A percentile compares a stretch with the other conserved stretches of the same genome.
Evolutionary conservation across 2,113 vertebrate genomes (phyloP).

Genomic region (Dicentrarchus labrax): DNA sequence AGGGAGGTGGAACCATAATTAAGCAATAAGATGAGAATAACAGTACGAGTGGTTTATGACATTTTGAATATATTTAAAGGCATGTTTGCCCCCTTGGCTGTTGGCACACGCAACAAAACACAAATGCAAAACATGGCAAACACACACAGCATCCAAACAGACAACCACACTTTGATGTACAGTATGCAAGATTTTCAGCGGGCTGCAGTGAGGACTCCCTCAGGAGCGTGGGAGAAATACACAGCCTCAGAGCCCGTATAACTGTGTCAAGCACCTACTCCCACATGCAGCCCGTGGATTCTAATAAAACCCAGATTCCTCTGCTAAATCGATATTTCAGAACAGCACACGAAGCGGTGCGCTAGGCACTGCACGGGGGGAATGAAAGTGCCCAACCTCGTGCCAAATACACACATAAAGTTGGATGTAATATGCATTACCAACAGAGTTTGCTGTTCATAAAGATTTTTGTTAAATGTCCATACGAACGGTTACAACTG

Average conservation of each 20-base stretch:
- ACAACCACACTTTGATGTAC: constrained; percentile 33
- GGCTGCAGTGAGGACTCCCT: constrained; percentile 52
- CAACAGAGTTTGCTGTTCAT: neutral
- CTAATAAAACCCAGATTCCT: constrained; percentile 61
- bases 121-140: neutral
- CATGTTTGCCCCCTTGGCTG: constrained; percentile 1
- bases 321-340: constrained; percentile 66
- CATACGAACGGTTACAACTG: neutral
- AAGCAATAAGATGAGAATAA: neutral
- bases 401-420: neutral
- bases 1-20: neutral
- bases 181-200: constrained; percentile 59
- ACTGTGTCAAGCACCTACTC: constrained; percentile 76
- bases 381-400: neutral
- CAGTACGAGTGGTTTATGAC: neutral
- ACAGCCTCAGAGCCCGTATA: constrained; percentile 55
- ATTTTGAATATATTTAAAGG: constrained; percentile 10
- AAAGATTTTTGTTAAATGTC: neutral
- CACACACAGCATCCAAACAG: constrained; percentile 29
- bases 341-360: constrained; percentile 15
- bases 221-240: constrained; percentile 78
- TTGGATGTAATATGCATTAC: neutral
- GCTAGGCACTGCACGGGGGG: constrained; percentile 8
- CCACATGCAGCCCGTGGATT: constrained; percentile 67
- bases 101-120: constrained; percentile 29